A percentile compares a stretch with the other conserved stretches of the same genome.
These are phyloP conservation scores for Styela clava DNA, from an alignment of 23 tunicate genomes.

Conservation along the genomic window DNA sequence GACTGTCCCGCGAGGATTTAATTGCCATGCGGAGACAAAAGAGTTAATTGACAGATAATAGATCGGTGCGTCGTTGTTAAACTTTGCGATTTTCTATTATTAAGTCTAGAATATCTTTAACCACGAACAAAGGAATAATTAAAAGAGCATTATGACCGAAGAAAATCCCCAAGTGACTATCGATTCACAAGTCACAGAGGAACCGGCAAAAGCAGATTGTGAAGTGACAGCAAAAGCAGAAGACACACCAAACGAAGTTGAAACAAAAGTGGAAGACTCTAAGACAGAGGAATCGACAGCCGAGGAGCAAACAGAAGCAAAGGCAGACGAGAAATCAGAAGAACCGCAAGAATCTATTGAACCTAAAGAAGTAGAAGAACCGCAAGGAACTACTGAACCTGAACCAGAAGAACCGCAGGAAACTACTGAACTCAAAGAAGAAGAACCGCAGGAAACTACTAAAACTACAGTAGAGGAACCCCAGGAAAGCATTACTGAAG, in stretches of 20 bases:
- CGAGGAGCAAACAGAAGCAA: neutral
- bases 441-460: neutral
- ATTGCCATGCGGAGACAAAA: neutral
- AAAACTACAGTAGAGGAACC: neutral
- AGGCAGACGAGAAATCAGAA: neutral
- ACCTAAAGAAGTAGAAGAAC: neutral
- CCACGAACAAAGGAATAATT: neutral
- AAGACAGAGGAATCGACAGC: neutral
- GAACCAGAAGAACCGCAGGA: neutral
- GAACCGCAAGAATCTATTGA: neutral
- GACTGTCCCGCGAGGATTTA: neutral
- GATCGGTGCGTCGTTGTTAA: neutral
- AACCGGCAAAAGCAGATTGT: conserved; percentile 1
- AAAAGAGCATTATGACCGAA: conserved; percentile 1
- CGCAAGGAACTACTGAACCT: neutral
- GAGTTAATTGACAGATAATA: neutral
- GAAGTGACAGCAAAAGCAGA: too few relatives aligned
- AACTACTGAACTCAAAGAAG: neutral
- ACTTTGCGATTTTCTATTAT: neutral
- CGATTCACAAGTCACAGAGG: conserved; percentile 17
- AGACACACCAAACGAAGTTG: too few relatives aligned
- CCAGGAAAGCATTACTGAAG: neutral
- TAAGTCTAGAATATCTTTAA: neutral
- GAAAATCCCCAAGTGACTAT: conserved; percentile 13
- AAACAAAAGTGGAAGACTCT: neutral